A percentile compares a stretch with the other conserved stretches of the same genome.
phyloP scores from a whole-genome alignment of 2,113 vertebrate genomes.

The Macrotis lagotis region DNA sequence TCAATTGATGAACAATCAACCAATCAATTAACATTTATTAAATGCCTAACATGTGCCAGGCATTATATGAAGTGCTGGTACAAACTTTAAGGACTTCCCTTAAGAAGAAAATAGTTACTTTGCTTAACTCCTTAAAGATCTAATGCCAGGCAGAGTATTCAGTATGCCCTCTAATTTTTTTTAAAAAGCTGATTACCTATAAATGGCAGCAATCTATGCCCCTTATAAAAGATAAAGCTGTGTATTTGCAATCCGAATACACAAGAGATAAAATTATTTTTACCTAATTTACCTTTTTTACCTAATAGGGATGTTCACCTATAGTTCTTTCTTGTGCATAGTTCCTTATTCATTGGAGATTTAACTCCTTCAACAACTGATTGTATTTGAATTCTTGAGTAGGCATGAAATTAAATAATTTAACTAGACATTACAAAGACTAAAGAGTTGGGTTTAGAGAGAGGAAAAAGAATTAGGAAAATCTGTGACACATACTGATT shows the following conservation, averaged over 20 bases:
- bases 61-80: background rate
- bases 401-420: constrained; percentile 23
- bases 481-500: background rate
- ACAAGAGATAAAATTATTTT: background rate
- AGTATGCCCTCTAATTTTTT: background rate
- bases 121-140: background rate
- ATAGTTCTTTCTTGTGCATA: background rate
- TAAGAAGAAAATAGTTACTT: background rate
- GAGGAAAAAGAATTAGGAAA: background rate
- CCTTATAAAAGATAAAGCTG: background rate
- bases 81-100: background rate
- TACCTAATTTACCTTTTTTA: background rate
- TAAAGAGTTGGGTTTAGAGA: background rate
- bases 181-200: background rate
- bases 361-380: background rate
- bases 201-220: background rate
- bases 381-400: background rate
- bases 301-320: background rate
- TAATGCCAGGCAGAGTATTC: background rate
- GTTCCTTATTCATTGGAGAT: background rate
- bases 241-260: background rate
- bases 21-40: background rate
- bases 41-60: background rate
- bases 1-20: background rate
- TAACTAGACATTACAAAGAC: background rate